Evolutionary conservation across 2,797 vertebrate species (phyloP), one percentile per base, ranked within the genome.

Genomic region (Platyrinchus mystaceus): DNA sequence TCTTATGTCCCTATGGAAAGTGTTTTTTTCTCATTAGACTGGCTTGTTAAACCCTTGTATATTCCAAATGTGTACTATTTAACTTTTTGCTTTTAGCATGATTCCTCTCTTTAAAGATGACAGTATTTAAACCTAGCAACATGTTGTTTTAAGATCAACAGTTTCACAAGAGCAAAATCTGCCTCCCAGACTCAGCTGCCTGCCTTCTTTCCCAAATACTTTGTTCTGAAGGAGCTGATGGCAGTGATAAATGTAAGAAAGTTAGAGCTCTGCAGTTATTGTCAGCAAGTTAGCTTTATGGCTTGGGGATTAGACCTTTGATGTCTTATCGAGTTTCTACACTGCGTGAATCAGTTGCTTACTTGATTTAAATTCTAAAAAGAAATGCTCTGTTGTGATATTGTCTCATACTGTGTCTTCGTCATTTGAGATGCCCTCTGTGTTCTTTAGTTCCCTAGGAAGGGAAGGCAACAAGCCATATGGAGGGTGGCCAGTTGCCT

Each of bases 291-390:
- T 88, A 76, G 89, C 89, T 89, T 94, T 94, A 95, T 93, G 87
- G 58, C 43, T 84, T 58, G 58, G 53, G 76, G 76, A 91, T 96
- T 90, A 94, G 84, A 91, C 84, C 92, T 96, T 95, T 95, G 95
- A 97, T 94, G 92, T 93, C 90, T 94, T 96, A 94, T 94, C 53
- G 0, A 89, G 82, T 96, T 95, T 97, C 94, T 95, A 58, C 91
- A 20, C 93, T 84, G 93, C 5, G 17, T 96, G 95, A 95, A 95
- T 95, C 87, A 66, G 55, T 95, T 95, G 87, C 94, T 94, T 96
- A 92, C 94, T 95, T 95, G 71, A 95, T 96, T 95, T 96, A 93
- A 94, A 95, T 92, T 91, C 92, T 87, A 93, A 94, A 94, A 93
- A 95, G 87, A 95, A 97, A 87, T 64, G 60, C 76, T 95, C 79